phyloP scores from a whole-genome alignment of 1,140 invertebrate genomes.

The Drosophila sp. region DNA sequence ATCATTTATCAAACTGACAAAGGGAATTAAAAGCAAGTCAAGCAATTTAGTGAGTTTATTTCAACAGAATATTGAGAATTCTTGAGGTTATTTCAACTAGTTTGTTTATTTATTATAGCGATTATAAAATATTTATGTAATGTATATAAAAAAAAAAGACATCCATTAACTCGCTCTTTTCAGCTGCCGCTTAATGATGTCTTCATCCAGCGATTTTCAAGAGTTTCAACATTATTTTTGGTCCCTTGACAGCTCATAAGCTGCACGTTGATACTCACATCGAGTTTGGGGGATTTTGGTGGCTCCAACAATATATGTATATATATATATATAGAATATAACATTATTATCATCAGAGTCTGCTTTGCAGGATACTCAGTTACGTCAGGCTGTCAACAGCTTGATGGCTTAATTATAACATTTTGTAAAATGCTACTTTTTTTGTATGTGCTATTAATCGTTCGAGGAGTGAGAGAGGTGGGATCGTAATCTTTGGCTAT shows the following conservation, averaged over 20 bases:
- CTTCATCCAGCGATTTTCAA: slow-evolving; percentile 12
- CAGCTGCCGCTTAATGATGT: slow-evolving; percentile 14
- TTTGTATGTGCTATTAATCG: slow-evolving; percentile 57
- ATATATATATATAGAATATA: slow-evolving; percentile 7
- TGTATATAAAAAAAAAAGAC: neutral
- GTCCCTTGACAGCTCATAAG: slow-evolving; percentile 60
- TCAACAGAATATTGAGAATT: too few relatives aligned
- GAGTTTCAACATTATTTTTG: slow-evolving; percentile 38
- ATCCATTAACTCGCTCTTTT: slow-evolving; percentile 10
- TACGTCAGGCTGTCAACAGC: slow-evolving; percentile 58
- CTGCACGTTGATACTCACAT: slow-evolving; percentile 32
- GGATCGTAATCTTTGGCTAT: neutral
- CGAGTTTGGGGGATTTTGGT: neutral
- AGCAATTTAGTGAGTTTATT: too few relatives aligned
- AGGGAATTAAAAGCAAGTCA: slow-evolving; percentile 27
- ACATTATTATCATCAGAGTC: slow-evolving; percentile 21
- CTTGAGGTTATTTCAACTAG: too few relatives aligned
- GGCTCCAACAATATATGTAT: neutral
- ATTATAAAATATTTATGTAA: neutral
- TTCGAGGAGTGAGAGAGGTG: neutral
- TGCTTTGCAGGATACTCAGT: slow-evolving; percentile 17
- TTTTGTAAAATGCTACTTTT: slow-evolving; percentile 43
- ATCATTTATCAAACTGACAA: slow-evolving; percentile 40
- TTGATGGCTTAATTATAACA: slow-evolving; percentile 71
- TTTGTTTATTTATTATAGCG: too few relatives aligned